Percentiles rank a stretch among this genome's conserved stretches.
Conservation (phyloP, 1,140 invertebrate species). For the Chymomyza costata region DNA sequence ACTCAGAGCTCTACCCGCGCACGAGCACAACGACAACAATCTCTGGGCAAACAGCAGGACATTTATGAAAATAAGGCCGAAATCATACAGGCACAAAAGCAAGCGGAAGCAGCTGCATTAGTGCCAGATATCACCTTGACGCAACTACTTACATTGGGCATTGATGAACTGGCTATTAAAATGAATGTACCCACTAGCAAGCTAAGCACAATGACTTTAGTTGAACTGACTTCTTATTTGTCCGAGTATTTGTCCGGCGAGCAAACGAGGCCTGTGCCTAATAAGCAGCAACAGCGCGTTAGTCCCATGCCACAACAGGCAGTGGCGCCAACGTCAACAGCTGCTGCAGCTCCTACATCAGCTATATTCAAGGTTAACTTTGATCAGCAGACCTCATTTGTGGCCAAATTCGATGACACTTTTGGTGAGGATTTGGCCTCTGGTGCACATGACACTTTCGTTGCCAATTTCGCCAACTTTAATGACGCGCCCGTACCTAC, state of each 20-base stretch:
- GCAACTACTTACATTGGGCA: conserved; percentile 86
- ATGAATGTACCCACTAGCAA: conserved; percentile 85
- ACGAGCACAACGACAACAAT: conserved; percentile 51
- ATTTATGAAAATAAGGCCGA: conserved; percentile 70
- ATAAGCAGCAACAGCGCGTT: neutral
- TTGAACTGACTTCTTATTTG: conserved; percentile 87
- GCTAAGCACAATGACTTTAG: conserved; percentile 88
- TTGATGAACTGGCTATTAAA: conserved; percentile 85
- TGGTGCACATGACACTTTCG: conserved; percentile 61
- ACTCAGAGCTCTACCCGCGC: conserved; percentile 43
- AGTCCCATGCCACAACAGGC: neutral
- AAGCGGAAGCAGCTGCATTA: conserved; percentile 30
- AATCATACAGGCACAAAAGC: conserved; percentile 45
- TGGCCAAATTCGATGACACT: conserved; percentile 79
- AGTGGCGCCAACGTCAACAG: neutral
- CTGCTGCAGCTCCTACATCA: conserved; percentile 18
- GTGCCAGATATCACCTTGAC: conserved; percentile 85
- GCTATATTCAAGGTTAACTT: conserved; percentile 79
- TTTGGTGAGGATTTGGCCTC: conserved; percentile 74
- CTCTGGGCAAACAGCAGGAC: conserved; percentile 53
- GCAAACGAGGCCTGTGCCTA: conserved; percentile 58
- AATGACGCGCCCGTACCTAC: conserved; percentile 70
- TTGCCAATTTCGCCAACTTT: conserved; percentile 81
- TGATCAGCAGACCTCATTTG: conserved; percentile 75
- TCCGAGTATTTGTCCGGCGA: conserved; percentile 79